Evolutionary conservation across 1,140 invertebrate species (phyloP).

Genomic region (Drosophila eugracilis): DNA sequence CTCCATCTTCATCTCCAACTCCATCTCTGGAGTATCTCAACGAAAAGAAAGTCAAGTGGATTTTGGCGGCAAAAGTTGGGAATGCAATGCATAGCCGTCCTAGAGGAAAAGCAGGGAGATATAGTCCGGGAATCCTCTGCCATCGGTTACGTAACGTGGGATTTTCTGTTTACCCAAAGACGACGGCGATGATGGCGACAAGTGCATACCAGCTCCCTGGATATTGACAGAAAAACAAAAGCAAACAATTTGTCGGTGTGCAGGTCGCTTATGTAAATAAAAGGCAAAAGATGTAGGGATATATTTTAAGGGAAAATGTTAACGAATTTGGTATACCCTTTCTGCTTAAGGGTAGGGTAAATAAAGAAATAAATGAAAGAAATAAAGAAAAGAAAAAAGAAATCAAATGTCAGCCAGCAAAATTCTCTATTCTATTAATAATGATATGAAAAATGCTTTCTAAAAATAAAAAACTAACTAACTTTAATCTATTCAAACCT

Average conservation of each 20-base stretch:
- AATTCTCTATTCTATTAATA: not conserved
- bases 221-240: slow-evolving; percentile 81
- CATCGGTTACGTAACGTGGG: slow-evolving; percentile 64
- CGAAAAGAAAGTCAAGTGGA: slow-evolving; percentile 68
- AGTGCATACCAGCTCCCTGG: slow-evolving; percentile 62
- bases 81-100: slow-evolving; percentile 37
- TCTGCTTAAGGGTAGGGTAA: too few relatives aligned
- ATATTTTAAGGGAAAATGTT: not conserved
- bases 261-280: slow-evolving; percentile 74
- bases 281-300: slow-evolving; percentile 29
- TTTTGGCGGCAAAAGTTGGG: slow-evolving; percentile 72
- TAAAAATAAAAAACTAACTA: not conserved
- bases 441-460: not conserved
- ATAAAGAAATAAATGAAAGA: not conserved
- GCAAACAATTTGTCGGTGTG: slow-evolving; percentile 76
- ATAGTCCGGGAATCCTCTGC: slow-evolving; percentile 18
- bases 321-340: slow-evolving; percentile 24
- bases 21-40: slow-evolving; percentile 56
- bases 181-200: slow-evolving; percentile 67
- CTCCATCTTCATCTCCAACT: slow-evolving; percentile 41
- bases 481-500: not conserved
- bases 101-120: slow-evolving; percentile 11
- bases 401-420: not conserved
- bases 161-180: slow-evolving; percentile 72
- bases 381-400: not conserved